phyloP scores from a whole-genome alignment of 2,113 vertebrate genomes.

The Pholis gunnellus region DNA sequence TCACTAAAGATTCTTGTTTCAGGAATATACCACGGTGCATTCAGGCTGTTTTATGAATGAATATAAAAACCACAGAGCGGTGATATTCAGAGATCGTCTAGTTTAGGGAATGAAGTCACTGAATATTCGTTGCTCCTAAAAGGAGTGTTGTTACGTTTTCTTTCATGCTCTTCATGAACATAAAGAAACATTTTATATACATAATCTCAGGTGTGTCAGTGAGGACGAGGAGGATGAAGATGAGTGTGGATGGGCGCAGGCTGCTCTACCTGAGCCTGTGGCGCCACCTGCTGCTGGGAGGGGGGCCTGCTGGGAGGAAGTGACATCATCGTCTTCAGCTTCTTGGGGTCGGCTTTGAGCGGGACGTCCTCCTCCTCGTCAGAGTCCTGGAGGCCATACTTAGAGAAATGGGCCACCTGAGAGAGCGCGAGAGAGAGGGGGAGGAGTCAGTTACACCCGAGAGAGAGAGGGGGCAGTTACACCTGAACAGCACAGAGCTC shows the following conservation, averaged over 20 bases:
- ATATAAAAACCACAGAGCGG: no score
- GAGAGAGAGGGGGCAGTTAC: no score
- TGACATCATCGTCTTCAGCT: conserved; percentile 87
- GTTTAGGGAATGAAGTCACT: no score
- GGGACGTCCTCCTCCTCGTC: conserved; percentile 93
- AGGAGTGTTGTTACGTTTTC: no score
- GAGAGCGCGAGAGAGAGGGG: neutral
- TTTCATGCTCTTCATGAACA: no score
- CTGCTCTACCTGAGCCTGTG: conserved; percentile 90
- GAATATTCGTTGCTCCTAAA: no score
- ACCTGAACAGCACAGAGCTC: conserved; percentile 82
- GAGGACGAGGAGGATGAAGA: conserved; percentile 18
- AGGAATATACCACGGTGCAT: no score
- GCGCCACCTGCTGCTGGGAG: conserved; percentile 85
- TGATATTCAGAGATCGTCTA: no score
- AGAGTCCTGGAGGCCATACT: conserved; percentile 95
- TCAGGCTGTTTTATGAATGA: no score
- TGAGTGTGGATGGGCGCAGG: conserved; percentile 56
- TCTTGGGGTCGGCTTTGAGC: conserved; percentile 89
- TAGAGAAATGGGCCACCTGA: conserved; percentile 96
- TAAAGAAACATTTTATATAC: no score
- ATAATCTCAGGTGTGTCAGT: conserved; percentile 30
- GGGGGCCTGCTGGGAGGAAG: conserved; percentile 63
- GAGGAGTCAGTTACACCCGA: no score
- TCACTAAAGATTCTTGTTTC: no score